Base-by-base conservation (phyloP, 2,113 vertebrate species). In the Bubo scandiacus region DNA sequence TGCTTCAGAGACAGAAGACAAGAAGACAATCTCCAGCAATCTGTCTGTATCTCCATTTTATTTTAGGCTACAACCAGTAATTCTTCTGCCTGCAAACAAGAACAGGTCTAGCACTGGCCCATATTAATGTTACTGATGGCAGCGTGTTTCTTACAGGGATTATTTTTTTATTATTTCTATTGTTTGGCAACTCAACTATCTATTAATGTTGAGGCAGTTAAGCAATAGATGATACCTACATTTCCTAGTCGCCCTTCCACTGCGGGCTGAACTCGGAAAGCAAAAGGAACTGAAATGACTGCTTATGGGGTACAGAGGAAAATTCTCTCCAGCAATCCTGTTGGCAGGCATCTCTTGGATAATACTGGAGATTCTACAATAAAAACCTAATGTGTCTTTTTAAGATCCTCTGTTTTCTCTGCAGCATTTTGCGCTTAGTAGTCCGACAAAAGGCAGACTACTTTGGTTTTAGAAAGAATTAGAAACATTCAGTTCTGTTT, bases 211-310 rank as follows among this genome's bases (percentile, higher is more conserved):
- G 21, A 29, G 3, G 10, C 17, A 63, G 42, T 7, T 51, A 63
- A 34, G 17, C 11, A 70, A 15, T 16, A 82, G 30, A 5, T 25
- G 12, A 15, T 58, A 26, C 7, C 23, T 42, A 29, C 30, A 52
- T 67, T 72, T 83, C 30, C 30, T 43, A 20, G 5, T 6, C 3
- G 0, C 3, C 14, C 6, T 32, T 12, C 38, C 36, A 2, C 5
- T 68, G 26, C 61, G 8, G 4, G 22, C 36, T 81, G 29, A 88
- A 49, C 22, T 73, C 29, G 34, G 12, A 40, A 59, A 79, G 9
- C 4, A 54, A 47, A 78, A 68, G 9, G 2, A 52, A 30, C 3
- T 3, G 4, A 83, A 81, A 59, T 8, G 40, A 61, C 83, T 77
- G 8, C 3, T 89, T n/a, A 38, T 18, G 23, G 4, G 21, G 57